Conservation (phyloP, 2,113 vertebrate species). For the Propithecus coquereli region DNA sequence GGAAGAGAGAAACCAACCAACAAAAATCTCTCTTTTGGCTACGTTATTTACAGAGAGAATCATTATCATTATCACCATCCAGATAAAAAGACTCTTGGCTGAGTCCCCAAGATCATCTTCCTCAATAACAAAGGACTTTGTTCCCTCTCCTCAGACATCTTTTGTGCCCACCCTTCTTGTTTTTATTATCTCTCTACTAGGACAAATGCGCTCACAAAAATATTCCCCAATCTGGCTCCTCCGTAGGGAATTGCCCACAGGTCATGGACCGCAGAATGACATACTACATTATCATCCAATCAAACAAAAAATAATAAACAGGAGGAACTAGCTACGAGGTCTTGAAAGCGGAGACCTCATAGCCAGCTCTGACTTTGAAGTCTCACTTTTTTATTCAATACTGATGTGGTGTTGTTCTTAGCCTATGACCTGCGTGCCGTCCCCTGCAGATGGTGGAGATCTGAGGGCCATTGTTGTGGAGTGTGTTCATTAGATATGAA, state of each 20-base stretch:
- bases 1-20: slow-evolving; percentile 62
- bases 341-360: slow-evolving; percentile 73
- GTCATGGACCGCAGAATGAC: slow-evolving; percentile 66
- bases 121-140: slow-evolving; percentile 49
- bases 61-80: slow-evolving; percentile 44
- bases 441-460: slow-evolving; percentile 75
- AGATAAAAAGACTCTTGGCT: slow-evolving; percentile 68
- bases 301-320: slow-evolving; percentile 78
- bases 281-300: slow-evolving; percentile 72
- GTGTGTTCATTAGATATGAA: slow-evolving; percentile 76
- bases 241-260: slow-evolving; percentile 52
- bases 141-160: slow-evolving; percentile 44
- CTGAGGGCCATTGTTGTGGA: slow-evolving; percentile 77
- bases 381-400: slow-evolving; percentile 64
- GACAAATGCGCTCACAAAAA: slow-evolving; percentile 51
- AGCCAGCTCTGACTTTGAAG: slow-evolving; percentile 77
- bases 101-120: slow-evolving; percentile 59
- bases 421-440: slow-evolving; percentile 69
- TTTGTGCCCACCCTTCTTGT: slow-evolving; percentile 62
- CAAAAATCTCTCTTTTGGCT: slow-evolving; percentile 43
- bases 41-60: slow-evolving; percentile 67
- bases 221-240: slow-evolving; percentile 51
- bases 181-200: slow-evolving; percentile 53
- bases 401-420: slow-evolving; percentile 66
- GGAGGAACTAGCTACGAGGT: slow-evolving; percentile 65